Conservation (phyloP, 2,888 invertebrate genomes). For the Siphonodentalium dalli region DNA sequence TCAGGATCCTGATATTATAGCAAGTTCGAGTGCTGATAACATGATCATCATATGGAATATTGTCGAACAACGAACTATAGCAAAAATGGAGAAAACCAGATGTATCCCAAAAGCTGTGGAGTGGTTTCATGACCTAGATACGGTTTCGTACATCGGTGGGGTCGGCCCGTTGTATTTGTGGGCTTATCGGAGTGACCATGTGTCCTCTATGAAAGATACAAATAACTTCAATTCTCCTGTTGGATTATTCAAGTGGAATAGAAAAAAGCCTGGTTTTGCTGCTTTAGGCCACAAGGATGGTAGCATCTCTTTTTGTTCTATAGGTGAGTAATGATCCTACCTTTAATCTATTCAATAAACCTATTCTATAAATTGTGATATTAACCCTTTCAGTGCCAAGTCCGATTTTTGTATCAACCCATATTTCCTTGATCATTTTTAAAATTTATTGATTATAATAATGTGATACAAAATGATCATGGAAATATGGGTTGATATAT, state of each 20-base stretch:
- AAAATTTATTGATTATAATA: too few species aligned
- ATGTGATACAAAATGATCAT: too few species aligned
- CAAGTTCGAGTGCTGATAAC: conserved; percentile 60
- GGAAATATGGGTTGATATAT: too few species aligned
- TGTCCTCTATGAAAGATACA: conserved; percentile 44
- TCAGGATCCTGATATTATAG: conserved; percentile 58
- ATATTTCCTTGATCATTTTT: too few species aligned
- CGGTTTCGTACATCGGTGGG: conserved; percentile 46
- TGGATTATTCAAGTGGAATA: conserved; percentile 61
- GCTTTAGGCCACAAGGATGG: conserved; percentile 64
- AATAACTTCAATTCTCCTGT: conserved; percentile 47
- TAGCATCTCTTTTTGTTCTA: conserved; percentile 55
- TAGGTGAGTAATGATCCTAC: conserved; percentile 57
- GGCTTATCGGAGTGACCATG: conserved; percentile 40
- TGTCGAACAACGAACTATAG: conserved; percentile 53
- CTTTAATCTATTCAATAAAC: too few species aligned
- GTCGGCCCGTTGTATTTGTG: conserved; percentile 61
- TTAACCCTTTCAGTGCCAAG: too few species aligned
- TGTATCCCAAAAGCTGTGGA: conserved; percentile 52
- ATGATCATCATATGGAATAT: conserved; percentile 64
- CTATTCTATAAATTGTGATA: too few species aligned
- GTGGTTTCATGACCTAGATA: conserved; percentile 56
- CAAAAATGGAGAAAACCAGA: conserved; percentile 46
- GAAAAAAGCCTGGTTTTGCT: conserved; percentile 49
- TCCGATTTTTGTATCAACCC: too few species aligned